These are phyloP conservation scores for Eupelmus urozonus DNA, from an alignment of 2,888 invertebrate species.

Conservation along the genomic window DNA sequence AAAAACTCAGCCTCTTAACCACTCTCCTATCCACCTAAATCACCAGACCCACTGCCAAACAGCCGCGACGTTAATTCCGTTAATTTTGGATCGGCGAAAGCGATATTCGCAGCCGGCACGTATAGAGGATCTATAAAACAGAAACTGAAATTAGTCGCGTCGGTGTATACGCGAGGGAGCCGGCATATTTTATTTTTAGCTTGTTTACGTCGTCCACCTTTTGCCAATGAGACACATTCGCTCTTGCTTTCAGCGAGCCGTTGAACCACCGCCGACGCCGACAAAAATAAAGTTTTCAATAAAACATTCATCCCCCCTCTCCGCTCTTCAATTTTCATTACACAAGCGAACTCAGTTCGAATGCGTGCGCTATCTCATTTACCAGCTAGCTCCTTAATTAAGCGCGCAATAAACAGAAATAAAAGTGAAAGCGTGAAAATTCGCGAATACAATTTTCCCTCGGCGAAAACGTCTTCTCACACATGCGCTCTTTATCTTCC, in stretches of 20 bases:
- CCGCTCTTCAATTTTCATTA: not conserved
- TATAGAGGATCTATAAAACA: not conserved
- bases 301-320: not conserved
- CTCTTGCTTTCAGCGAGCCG: not conserved
- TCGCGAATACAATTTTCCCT: too few species aligned
- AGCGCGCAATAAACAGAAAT: too few species aligned
- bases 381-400: not conserved
- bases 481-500: too few species aligned
- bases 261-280: not conserved
- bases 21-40: too few species aligned
- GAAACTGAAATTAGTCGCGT: not conserved
- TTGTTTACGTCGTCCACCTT: conserved; percentile 31
- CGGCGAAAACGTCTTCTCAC: too few species aligned
- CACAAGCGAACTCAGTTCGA: not conserved
- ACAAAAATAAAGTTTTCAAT: not conserved
- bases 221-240: conserved; percentile 19
- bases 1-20: too few species aligned
- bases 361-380: not conserved
- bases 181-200: conserved; percentile 28
- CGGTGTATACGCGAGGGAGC: not conserved
- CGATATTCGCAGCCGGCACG: not conserved
- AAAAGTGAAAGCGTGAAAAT: too few species aligned
- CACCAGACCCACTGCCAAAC: too few species aligned
- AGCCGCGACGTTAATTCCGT: not conserved
- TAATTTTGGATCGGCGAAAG: not conserved